phyloP scores from a whole-genome alignment of 2,888 invertebrate genomes.

The Trilocha varians region DNA sequence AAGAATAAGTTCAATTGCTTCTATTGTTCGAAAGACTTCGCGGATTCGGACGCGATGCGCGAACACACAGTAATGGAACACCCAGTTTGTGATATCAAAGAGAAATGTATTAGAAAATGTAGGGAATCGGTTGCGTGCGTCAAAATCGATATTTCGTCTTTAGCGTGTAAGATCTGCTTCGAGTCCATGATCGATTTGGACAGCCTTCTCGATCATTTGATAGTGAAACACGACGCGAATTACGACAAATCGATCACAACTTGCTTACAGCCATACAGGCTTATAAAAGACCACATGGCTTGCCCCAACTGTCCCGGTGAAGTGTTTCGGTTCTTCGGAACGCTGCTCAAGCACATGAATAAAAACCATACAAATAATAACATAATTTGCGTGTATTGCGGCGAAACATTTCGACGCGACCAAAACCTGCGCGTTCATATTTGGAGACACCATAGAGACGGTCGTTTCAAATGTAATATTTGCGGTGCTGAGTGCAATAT shows the following conservation, averaged over 20 bases:
- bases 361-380: conserved; percentile 59
- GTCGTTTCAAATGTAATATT: conserved; percentile 53
- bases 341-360: conserved; percentile 58
- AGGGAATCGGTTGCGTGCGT: conserved; percentile 60
- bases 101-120: conserved; percentile 58
- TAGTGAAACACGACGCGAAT: conserved; percentile 48
- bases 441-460: conserved; percentile 59
- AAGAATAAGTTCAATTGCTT: conserved; percentile 66
- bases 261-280: conserved; percentile 52
- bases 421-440: conserved; percentile 60
- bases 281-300: conserved; percentile 55
- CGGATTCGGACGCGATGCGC: conserved; percentile 52
- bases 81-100: conserved; percentile 50
- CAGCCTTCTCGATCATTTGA: conserved; percentile 48
- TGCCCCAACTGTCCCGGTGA: conserved; percentile 56
- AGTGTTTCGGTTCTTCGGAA: conserved; percentile 58
- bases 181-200: conserved; percentile 48
- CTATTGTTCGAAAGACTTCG: conserved; percentile 60
- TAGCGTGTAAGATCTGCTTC: conserved; percentile 59
- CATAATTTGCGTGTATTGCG: conserved; percentile 62
- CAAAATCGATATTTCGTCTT: conserved; percentile 53
- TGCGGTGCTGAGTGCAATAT: conserved; percentile 58
- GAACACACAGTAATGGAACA: conserved; percentile 56
- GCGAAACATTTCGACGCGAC: conserved; percentile 56
- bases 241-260: conserved; percentile 59